Evolutionary conservation across 2,113 vertebrate species (phyloP), one percentile per base, ranked within the genome.

Genomic region (Heloderma charlesbogerti): DNA sequence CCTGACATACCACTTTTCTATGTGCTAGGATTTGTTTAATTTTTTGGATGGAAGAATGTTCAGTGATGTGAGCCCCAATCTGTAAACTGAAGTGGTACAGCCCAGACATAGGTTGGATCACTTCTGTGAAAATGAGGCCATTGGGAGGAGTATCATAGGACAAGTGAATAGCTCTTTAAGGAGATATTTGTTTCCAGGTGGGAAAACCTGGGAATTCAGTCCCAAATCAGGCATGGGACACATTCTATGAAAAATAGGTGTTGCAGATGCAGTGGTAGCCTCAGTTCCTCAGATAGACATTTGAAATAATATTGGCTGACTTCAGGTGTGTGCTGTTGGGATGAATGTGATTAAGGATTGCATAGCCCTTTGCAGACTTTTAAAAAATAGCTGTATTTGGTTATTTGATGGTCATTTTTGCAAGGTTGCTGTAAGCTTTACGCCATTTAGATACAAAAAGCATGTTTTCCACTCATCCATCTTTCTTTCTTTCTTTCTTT

Each of bases 381-480:
- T 60, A 77, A 45, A 75, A 63, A 15, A n/a, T n/a, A n/a, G n/a
- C n/a, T n/a, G n/a, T n/a, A n/a, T n/a, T n/a, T n/a, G n/a, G n/a
- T n/a, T n/a, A n/a, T n/a, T n/a, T 45, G 2, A 16, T 84, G 40
- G 75, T 20, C 37, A 0, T 29, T 37, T 90, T 77, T 90, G 43
- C 37, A 75, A 77, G 27, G 72, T 51, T 51, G 54, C 57, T 84
- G 45, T 85, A 83, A 34, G 27, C 27, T 91, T 92, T 87, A 67
- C 12, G 63, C 88, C 87, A 60, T 37, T 37, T 1, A 78, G 13
- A 85, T 57, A 37, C 25, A 85, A 34, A 43, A 60, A 1, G 1
- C 40, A 66, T n/a, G 0, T 67, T 86, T 54, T 86, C 90, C 79
- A 40, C 74, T 85, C 63, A 40, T 92, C 86, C 91, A 37, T 37